These are phyloP conservation scores for Saturnia japonica DNA, from an alignment of 2,888 invertebrate species.

Conservation along the genomic window DNA sequence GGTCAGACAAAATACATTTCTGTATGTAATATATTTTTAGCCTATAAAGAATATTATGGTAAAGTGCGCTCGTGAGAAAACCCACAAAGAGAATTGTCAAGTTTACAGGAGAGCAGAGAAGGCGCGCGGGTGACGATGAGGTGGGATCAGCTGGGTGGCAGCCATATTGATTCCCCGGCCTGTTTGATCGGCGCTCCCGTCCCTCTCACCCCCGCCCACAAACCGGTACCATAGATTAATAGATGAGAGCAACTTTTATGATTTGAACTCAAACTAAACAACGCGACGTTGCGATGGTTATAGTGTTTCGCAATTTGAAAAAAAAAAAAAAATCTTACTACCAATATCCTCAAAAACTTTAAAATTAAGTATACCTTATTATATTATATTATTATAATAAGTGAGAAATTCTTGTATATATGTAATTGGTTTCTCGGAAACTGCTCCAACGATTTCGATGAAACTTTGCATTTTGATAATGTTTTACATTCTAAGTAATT, in stretches of 20 bases:
- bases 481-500: too few relatives aligned
- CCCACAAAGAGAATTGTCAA: constrained; percentile 66
- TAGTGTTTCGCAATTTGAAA: too few relatives aligned
- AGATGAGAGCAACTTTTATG: constrained; percentile 81
- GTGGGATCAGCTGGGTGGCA: constrained; percentile 80
- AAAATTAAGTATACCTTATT: too few relatives aligned
- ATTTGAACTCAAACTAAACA: constrained; percentile 78
- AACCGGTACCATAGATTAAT: constrained; percentile 71
- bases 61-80: constrained; percentile 56
- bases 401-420: too few relatives aligned
- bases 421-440: too few relatives aligned
- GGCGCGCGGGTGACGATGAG: constrained; percentile 39
- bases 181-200: constrained; percentile 77
- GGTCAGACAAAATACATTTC: constrained; percentile 14
- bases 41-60: constrained; percentile 3
- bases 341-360: not conserved
- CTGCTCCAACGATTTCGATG: too few relatives aligned
- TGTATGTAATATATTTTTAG: not conserved
- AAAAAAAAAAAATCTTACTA: too few relatives aligned
- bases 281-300: constrained; percentile 49
- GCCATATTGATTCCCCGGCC: constrained; percentile 81
- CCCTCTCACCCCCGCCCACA: constrained; percentile 49
- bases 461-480: too few relatives aligned
- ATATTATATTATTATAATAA: too few relatives aligned
- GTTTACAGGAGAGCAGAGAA: constrained; percentile 52